A percentile compares a stretch with the other conserved stretches of the same genome.
These are phyloP conservation scores for Heliocidaris erythrogramma DNA, from an alignment of 35 echinoderm and acorn worm species.

Conservation along the genomic window DNA sequence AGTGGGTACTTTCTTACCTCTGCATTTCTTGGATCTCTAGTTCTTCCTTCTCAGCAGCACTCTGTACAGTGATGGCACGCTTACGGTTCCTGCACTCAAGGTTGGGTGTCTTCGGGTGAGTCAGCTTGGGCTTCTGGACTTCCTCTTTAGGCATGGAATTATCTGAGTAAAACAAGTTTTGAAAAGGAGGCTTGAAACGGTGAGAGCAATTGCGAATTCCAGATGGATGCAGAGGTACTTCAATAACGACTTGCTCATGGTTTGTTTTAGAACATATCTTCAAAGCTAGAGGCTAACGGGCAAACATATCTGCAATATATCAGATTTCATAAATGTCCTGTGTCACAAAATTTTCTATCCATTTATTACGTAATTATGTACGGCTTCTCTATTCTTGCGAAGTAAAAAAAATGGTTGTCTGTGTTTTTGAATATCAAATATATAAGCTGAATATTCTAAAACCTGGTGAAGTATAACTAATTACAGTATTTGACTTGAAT, in stretches of 20 bases:
- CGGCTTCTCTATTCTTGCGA: no score
- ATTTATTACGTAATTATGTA: no score
- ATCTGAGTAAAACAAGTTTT: constrained; percentile 20
- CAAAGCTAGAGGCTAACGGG: background rate
- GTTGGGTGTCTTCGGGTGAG: constrained; percentile 72
- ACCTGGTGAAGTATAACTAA: no score
- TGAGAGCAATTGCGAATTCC: no score
- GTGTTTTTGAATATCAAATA: no score
- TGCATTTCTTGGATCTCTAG: constrained; percentile 83
- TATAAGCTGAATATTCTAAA: no score
- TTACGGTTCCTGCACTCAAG: constrained; percentile 65
- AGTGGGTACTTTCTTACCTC: constrained; percentile 50
- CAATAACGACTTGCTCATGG: background rate
- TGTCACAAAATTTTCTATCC: no score
- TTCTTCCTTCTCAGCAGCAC: constrained; percentile 78
- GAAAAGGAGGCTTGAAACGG: background rate
- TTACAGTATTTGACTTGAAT: no score
- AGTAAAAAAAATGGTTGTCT: no score
- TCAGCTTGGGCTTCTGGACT: constrained; percentile 49
- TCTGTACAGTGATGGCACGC: constrained; percentile 65
- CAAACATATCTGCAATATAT: no score
- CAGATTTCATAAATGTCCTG: no score
- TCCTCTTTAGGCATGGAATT: constrained; percentile 46
- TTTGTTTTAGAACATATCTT: background rate
- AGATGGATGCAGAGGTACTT: no score